phyloP scores from a whole-genome alignment of 2,797 vertebrate species.

The Streptopelia turtur region DNA sequence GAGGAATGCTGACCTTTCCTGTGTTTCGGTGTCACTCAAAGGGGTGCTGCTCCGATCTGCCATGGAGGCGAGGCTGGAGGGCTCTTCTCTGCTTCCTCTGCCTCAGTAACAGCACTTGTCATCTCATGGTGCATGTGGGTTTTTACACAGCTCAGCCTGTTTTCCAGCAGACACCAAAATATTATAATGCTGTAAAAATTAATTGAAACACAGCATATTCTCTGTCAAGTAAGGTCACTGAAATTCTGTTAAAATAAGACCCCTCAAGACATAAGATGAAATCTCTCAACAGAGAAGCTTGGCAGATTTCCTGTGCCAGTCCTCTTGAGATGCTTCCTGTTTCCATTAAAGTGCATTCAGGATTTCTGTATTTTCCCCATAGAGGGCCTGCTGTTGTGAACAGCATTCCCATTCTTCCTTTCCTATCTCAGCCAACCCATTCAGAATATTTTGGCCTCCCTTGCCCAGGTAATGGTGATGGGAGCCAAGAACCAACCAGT shows the following conservation, averaged over 20 bases:
- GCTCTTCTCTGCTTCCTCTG: conserved; percentile 43
- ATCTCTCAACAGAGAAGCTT: conserved; percentile 50
- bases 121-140: not conserved
- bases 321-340: conserved; percentile 53
- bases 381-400: not conserved
- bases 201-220: conserved; percentile 66
- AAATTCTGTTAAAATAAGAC: conserved; percentile 70
- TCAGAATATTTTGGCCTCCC: not conserved
- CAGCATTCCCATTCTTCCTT: not conserved
- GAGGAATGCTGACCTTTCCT: not conserved
- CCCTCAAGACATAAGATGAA: conserved; percentile 53
- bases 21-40: rapidly evolving
- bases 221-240: conserved; percentile 64
- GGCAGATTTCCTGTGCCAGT: conserved; percentile 49
- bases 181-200: conserved; percentile 70
- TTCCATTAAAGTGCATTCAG: not conserved
- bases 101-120: conserved; percentile 29
- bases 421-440: not conserved
- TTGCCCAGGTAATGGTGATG: not conserved
- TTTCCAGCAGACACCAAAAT: conserved; percentile 63
- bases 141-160: conserved; percentile 52
- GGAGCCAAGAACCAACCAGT: not conserved
- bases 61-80: conserved; percentile 24
- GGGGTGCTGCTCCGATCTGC: not conserved
- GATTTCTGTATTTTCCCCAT: conserved; percentile 17